These are phyloP conservation scores for Propithecus coquereli DNA, from an alignment of 2,113 vertebrate genomes.

Conservation along the genomic window DNA sequence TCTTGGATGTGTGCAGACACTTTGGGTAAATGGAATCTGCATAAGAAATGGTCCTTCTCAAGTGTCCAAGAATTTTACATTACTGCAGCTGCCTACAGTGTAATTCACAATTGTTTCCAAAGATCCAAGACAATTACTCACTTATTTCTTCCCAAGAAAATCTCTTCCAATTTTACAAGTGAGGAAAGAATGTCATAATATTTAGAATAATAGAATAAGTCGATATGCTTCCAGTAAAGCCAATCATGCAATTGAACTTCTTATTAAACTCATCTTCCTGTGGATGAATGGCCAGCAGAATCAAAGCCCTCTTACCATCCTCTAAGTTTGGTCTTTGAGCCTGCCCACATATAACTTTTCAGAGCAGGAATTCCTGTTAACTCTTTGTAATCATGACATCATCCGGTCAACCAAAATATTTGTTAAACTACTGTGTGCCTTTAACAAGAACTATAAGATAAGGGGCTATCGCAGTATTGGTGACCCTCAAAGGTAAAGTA, in stretches of 20 bases:
- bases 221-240: constrained; percentile 32
- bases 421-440: not conserved
- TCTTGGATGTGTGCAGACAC: not conserved
- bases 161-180: constrained; percentile 58
- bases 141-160: constrained; percentile 59
- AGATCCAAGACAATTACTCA: constrained; percentile 54
- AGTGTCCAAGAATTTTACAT: constrained; percentile 26
- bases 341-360: not conserved
- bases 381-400: not conserved
- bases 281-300: not conserved
- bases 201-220: constrained; percentile 55
- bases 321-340: not conserved
- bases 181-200: constrained; percentile 63
- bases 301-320: not conserved
- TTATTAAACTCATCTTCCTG: constrained; percentile 21
- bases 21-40: not conserved
- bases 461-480: not conserved
- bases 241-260: constrained; percentile 18
- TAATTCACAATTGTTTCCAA: constrained; percentile 50
- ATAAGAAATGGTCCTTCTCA: not conserved
- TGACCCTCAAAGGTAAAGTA: not conserved
- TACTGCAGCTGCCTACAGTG: constrained; percentile 35
- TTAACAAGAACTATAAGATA: not conserved
- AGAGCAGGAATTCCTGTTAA: not conserved
- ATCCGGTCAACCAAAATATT: not conserved